Evolutionary conservation across 2,888 invertebrate species (phyloP).

Genomic region (Doris montereyensis): DNA sequence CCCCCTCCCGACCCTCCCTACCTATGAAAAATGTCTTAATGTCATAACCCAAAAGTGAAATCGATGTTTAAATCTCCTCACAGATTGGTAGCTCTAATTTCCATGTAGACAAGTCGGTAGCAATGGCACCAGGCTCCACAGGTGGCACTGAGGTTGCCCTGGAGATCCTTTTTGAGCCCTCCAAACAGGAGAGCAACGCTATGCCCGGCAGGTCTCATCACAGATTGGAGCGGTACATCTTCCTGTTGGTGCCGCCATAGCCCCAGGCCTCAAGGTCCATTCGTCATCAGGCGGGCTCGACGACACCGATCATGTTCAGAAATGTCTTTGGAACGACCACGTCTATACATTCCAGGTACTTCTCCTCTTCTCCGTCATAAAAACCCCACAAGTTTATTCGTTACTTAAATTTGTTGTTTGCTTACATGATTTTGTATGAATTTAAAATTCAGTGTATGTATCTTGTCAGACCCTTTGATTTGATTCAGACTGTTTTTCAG

Average conservation of each 20-base stretch:
- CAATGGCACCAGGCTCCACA: slow-evolving; percentile 72
- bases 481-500: too few relatives aligned
- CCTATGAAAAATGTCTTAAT: too few relatives aligned
- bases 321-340: slow-evolving; percentile 74
- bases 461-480: too few relatives aligned
- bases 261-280: slow-evolving; percentile 76
- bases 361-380: too few relatives aligned
- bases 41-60: too few relatives aligned
- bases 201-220: slow-evolving; percentile 66
- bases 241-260: slow-evolving; percentile 74
- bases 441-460: too few relatives aligned
- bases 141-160: slow-evolving; percentile 71
- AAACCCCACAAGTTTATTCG: too few relatives aligned
- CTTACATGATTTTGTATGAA: too few relatives aligned
- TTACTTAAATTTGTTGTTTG: too few relatives aligned
- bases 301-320: slow-evolving; percentile 73
- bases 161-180: slow-evolving; percentile 73
- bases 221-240: slow-evolving; percentile 69
- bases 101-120: slow-evolving; percentile 71
- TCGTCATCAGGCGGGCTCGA: slow-evolving; percentile 71
- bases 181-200: slow-evolving; percentile 70
- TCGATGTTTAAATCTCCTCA: too few relatives aligned
- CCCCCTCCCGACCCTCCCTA: too few relatives aligned
- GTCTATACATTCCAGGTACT: slow-evolving; percentile 71
- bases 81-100: slow-evolving; percentile 72